Conservation (phyloP, 2,113 vertebrate species). For the Protobothrops flavoviridis region DNA sequence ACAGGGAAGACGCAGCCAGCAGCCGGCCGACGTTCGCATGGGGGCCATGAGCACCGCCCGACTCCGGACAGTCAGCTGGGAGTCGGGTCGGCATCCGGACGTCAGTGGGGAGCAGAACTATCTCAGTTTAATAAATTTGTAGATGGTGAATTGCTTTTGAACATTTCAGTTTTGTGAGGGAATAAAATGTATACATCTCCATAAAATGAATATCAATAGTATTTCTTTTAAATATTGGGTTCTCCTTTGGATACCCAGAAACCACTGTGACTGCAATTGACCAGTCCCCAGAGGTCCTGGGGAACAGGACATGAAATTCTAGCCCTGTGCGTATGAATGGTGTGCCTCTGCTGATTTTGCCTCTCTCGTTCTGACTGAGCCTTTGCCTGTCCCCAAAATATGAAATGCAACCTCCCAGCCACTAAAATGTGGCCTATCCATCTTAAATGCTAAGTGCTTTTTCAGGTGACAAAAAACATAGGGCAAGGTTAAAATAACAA, state of each 20-base stretch:
- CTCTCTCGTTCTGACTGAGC: neutral
- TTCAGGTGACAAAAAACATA: neutral
- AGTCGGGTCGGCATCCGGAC: no score
- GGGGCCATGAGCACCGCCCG: no score
- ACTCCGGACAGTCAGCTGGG: no score
- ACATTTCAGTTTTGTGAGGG: neutral
- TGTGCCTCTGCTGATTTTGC: neutral
- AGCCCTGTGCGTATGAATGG: neutral
- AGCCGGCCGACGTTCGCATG: no score
- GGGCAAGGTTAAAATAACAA: neutral
- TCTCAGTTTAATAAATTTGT: neutral
- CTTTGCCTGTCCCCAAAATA: neutral
- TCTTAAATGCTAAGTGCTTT: neutral
- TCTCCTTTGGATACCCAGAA: neutral
- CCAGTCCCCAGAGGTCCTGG: neutral
- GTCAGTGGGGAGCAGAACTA: no score
- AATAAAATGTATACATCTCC: neutral
- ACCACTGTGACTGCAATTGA: neutral
- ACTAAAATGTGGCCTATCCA: neutral
- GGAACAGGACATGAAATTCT: neutral
- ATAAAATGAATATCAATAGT: neutral
- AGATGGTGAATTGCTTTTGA: neutral
- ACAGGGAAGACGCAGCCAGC: no score
- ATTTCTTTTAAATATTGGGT: neutral
- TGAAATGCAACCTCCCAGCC: neutral